Evolutionary conservation across 2,888 invertebrate species (phyloP).

Genomic region (Tetranychus piercei): DNA sequence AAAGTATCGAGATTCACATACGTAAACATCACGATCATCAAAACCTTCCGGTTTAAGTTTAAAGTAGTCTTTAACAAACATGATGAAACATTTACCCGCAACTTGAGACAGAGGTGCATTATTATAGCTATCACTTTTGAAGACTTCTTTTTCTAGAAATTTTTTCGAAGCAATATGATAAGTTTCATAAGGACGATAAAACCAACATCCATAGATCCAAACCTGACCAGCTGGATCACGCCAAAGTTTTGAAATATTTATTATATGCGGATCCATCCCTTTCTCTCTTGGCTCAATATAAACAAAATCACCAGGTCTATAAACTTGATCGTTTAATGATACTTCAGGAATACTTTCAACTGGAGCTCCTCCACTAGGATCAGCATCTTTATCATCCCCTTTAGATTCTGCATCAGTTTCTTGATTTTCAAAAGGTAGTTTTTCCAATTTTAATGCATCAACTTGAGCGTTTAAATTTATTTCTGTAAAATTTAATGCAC

Average conservation of each 20-base stretch:
- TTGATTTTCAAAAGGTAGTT: constrained; percentile 37
- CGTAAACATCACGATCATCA: constrained; percentile 78
- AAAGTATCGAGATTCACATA: constrained; percentile 87
- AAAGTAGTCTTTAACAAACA: constrained; percentile 86
- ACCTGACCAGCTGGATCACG: constrained; percentile 60
- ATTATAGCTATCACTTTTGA: constrained; percentile 75
- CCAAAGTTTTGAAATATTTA: constrained; percentile 74
- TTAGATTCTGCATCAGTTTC: constrained; percentile 46
- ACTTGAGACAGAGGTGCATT: constrained; percentile 66
- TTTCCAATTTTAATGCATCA: constrained; percentile 54
- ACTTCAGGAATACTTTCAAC: constrained; percentile 32
- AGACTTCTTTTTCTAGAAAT: constrained; percentile 88
- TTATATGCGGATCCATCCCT: constrained; percentile 52
- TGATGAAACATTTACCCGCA: constrained; percentile 70
- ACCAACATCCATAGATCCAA: constrained; percentile 78
- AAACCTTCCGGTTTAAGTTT: constrained; percentile 68
- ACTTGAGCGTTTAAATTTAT: constrained; percentile 55
- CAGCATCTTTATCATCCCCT: constrained; percentile 19
- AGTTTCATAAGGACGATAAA: constrained; percentile 79
- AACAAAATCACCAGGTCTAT: constrained; percentile 71
- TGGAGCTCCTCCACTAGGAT: background rate
- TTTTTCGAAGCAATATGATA: constrained; percentile 84
- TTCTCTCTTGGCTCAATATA: constrained; percentile 44
- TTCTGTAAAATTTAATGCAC: constrained; percentile 62
- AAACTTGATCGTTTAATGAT: constrained; percentile 56